Evolutionary conservation across 2,113 vertebrate species (phyloP).

Genomic region (Meriones unguiculatus): DNA sequence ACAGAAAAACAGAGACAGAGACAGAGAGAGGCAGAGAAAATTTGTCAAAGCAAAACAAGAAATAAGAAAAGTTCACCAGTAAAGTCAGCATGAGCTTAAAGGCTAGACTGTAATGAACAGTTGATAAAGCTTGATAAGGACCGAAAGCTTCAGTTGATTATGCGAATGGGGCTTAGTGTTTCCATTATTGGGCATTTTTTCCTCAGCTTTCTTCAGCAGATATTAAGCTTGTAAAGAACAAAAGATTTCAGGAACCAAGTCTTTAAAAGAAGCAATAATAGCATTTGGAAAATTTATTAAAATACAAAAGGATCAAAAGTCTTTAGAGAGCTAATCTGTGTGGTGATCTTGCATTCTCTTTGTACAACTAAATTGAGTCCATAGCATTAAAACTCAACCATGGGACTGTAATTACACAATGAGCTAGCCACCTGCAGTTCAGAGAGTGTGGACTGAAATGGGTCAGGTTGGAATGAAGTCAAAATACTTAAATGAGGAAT

Average conservation of each 20-base stretch:
- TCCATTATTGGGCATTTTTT: slow-evolving; percentile 70
- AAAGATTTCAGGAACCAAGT: slow-evolving; percentile 73
- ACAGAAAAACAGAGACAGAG: no score
- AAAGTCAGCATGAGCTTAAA: slow-evolving; percentile 66
- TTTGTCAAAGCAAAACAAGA: slow-evolving; percentile 55
- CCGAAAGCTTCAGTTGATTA: slow-evolving; percentile 72
- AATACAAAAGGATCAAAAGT: slow-evolving; percentile 82
- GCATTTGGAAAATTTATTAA: slow-evolving; percentile 82
- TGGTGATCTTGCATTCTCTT: slow-evolving; percentile 80
- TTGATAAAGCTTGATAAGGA: slow-evolving; percentile 73
- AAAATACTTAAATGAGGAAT: slow-evolving; percentile 58
- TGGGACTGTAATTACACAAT: slow-evolving; percentile 79
- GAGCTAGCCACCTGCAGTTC: slow-evolving; percentile 79
- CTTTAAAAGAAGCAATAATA: slow-evolving; percentile 79
- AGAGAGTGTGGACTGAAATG: slow-evolving; percentile 75
- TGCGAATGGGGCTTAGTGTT: slow-evolving; percentile 70
- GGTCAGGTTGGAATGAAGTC: slow-evolving; percentile 72
- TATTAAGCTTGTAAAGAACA: slow-evolving; percentile 77
- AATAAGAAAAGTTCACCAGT: slow-evolving; percentile 53
- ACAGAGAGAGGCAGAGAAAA: neutral
- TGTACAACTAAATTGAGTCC: slow-evolving; percentile 82
- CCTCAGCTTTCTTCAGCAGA: slow-evolving; percentile 67
- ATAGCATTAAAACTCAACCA: slow-evolving; percentile 71
- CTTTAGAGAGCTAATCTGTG: slow-evolving; percentile 77
- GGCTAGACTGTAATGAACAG: slow-evolving; percentile 70